Evolutionary conservation across 1,140 invertebrate genomes (phyloP).

Genomic region (Bactericera cockerelli): DNA sequence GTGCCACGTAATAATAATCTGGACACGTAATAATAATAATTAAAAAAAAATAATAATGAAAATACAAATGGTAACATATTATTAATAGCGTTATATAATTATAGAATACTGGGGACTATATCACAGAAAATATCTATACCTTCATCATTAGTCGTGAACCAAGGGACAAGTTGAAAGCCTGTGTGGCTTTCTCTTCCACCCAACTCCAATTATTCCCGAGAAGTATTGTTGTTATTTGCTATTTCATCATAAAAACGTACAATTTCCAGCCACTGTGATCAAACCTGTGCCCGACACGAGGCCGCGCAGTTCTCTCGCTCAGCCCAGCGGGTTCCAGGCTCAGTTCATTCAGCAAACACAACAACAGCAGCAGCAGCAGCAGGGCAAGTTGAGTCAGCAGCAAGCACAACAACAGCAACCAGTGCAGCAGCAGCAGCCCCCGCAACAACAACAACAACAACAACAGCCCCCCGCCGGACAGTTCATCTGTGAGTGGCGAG

Average conservation of each 20-base stretch:
- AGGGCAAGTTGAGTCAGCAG: conserved; percentile 14
- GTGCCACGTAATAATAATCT: too few species aligned
- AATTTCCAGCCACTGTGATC: background rate
- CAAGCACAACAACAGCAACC: background rate
- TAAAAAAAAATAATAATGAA: too few species aligned
- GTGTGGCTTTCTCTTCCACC: too few species aligned
- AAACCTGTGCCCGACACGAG: background rate
- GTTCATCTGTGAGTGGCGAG: conserved; percentile 82
- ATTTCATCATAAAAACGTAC: conserved; percentile 10
- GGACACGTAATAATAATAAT: too few species aligned
- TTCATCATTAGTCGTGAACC: too few species aligned
- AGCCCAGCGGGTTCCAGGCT: background rate
- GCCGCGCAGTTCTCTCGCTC: background rate
- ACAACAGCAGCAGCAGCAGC: conserved; percentile 16
- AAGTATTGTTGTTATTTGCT: too few species aligned
- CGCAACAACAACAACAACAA: background rate
- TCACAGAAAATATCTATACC: too few species aligned
- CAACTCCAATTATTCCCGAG: background rate
- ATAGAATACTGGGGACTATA: too few species aligned
- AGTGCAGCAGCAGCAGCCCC: background rate
- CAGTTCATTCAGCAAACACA: conserved; percentile 16
- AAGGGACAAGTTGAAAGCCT: too few species aligned
- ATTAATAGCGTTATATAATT: too few species aligned
- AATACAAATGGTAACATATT: too few species aligned
- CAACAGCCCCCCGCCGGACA: conserved; percentile 16